phyloP scores from a whole-genome alignment of 2,888 invertebrate genomes.

The Andrena flavipes region DNA sequence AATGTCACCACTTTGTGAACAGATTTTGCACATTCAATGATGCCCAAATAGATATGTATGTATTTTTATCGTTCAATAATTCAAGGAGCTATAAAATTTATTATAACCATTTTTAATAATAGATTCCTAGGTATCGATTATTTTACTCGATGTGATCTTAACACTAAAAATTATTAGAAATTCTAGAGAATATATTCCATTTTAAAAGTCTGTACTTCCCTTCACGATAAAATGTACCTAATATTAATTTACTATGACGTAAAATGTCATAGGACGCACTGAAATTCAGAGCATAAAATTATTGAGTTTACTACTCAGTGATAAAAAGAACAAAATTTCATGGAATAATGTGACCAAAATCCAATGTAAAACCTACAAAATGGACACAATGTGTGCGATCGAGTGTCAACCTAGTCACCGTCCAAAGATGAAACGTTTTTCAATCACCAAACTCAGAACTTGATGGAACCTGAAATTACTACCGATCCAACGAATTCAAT shows the following conservation, averaged over 20 bases:
- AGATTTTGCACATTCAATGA: not conserved
- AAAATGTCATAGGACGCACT: too few species aligned
- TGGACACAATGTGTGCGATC: too few species aligned
- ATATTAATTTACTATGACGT: not conserved
- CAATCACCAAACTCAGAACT: not conserved
- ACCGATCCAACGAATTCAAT: not conserved
- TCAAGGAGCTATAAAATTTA: not conserved
- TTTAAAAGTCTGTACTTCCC: not conserved
- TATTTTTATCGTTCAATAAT: not conserved
- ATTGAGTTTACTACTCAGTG: too few species aligned
- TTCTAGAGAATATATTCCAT: too few species aligned
- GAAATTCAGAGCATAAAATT: too few species aligned
- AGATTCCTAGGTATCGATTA: too few species aligned
- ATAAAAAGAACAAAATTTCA: not conserved
- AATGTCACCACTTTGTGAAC: not conserved
- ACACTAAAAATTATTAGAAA: too few species aligned
- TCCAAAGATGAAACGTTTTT: not conserved
- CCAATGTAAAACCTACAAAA: too few species aligned
- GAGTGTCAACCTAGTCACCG: too few species aligned
- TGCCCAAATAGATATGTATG: not conserved
- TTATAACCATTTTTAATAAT: too few species aligned
- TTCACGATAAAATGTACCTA: not conserved
- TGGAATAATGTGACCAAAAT: too few species aligned
- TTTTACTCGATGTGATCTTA: too few species aligned
- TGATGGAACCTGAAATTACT: not conserved